Evolutionary conservation across 2,797 vertebrate genomes (phyloP).

Genomic region (Prionace glauca): DNA sequence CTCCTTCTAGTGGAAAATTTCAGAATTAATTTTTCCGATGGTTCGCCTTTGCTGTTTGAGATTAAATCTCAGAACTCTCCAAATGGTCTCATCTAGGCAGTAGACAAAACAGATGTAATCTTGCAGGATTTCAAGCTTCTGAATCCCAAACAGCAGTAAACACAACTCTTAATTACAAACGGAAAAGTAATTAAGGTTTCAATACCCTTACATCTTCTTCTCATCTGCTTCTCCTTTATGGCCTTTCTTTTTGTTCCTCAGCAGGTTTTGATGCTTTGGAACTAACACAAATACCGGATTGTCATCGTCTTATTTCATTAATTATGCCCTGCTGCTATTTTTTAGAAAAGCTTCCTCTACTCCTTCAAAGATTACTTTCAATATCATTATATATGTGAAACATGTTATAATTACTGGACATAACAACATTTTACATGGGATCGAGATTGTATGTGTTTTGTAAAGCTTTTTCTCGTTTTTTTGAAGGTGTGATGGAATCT

Average conservation of each 20-base stretch:
- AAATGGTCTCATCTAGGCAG: conserved; percentile 17
- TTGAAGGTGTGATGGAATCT: neutral
- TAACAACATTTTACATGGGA: neutral
- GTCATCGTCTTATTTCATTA: neutral
- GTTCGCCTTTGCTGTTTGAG: conserved; percentile 23
- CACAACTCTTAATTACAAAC: neutral
- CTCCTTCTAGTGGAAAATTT: conserved; percentile 26
- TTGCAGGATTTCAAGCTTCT: conserved; percentile 28
- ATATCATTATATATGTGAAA: neutral
- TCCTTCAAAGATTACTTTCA: neutral
- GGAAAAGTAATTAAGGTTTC: neutral
- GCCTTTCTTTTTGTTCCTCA: neutral
- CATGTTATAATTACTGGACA: neutral
- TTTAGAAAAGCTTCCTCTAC: neutral
- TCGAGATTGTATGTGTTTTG: neutral
- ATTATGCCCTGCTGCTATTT: neutral
- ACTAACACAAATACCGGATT: neutral
- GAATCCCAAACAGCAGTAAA: conserved; percentile 20
- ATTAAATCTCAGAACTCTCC: conserved; percentile 24
- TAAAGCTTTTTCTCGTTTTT: neutral
- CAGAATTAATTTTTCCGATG: conserved; percentile 23
- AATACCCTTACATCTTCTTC: neutral
- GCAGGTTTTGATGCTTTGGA: neutral
- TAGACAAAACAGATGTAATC: conserved; percentile 31
- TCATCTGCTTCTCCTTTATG: neutral